Percentiles rank a stretch among this genome's conserved stretches.
These are phyloP conservation scores for Coregonus sp. DNA, from an alignment of 2,797 vertebrate species.

Conservation along the genomic window DNA sequence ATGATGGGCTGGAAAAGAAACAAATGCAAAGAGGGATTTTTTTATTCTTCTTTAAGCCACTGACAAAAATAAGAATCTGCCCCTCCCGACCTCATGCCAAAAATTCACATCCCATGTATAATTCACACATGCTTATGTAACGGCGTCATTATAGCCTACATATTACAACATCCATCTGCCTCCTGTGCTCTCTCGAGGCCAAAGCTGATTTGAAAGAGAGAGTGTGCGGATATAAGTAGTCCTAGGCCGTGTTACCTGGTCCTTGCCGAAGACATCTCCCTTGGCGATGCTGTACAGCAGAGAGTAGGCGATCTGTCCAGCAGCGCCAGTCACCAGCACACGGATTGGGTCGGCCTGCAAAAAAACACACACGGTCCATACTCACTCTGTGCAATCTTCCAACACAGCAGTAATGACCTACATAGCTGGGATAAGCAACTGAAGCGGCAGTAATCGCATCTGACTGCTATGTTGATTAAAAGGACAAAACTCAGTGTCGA, in stretches of 20 bases:
- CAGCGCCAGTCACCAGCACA: constrained; percentile 93
- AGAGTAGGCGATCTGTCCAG: constrained; percentile 96
- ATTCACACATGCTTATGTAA: constrained; percentile 51
- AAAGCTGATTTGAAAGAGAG: neutral
- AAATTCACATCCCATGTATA: constrained; percentile 4
- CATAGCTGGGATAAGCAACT: neutral
- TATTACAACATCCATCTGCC: neutral
- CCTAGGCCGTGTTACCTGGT: constrained; percentile 80
- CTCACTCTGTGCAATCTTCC: neutral
- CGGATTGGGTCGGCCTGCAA: constrained; percentile 84
- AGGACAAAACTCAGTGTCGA: neutral
- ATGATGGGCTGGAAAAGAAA: constrained; percentile 70
- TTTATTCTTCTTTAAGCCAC: no score
- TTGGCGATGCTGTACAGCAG: constrained; percentile 94
- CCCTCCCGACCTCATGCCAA: neutral
- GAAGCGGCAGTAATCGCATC: constrained; percentile 7
- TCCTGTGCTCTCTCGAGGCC: constrained; percentile 9
- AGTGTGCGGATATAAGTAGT: constrained; percentile 8
- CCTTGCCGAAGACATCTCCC: constrained; percentile 94
- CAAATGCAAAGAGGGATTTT: neutral
- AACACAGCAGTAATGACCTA: constrained; percentile 8
- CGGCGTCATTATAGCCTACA: neutral
- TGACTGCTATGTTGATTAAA: neutral
- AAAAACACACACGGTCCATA: neutral
- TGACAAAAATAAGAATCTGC: neutral